These are phyloP conservation scores for Etia nguti DNA, from an alignment of 2,113 vertebrate genomes.

Conservation along the genomic window DNA sequence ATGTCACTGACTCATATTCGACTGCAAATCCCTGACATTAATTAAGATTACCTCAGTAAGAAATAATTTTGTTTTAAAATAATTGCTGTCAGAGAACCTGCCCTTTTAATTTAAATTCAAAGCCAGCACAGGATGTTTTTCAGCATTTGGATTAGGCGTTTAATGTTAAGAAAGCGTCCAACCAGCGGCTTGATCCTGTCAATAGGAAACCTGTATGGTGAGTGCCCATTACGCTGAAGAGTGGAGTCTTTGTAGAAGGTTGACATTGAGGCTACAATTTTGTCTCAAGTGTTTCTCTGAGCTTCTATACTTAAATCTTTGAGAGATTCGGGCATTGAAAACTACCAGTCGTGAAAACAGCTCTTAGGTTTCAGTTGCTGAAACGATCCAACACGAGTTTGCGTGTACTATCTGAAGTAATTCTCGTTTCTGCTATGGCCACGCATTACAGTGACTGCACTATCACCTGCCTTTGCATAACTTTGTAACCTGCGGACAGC, in stretches of 20 bases:
- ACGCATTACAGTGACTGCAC: neutral
- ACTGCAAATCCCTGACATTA: constrained; percentile 53
- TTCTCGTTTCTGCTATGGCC: neutral
- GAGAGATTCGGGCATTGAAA: neutral
- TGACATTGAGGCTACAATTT: constrained; percentile 24
- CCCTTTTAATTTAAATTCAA: constrained; percentile 45
- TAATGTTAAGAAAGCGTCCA: neutral
- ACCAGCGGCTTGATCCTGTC: neutral
- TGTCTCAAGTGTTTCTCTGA: neutral
- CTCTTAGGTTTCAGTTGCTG: neutral
- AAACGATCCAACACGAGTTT: neutral
- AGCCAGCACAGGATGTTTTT: constrained; percentile 18
- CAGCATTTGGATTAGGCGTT: constrained; percentile 4
- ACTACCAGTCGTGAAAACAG: neutral
- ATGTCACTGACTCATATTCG: constrained; percentile 36
- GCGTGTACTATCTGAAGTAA: neutral
- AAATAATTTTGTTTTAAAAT: constrained; percentile 1
- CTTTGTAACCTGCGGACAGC: neutral
- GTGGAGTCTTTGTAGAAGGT: neutral
- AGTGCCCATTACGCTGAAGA: constrained; percentile 4
- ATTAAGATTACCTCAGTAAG: constrained; percentile 50
- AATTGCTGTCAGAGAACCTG: neutral
- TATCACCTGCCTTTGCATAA: neutral
- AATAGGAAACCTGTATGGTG: constrained; percentile 5
- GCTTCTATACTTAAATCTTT: neutral